These are phyloP conservation scores for Ceratitis capitata DNA, from an alignment of 1,140 invertebrate genomes.

Conservation along the genomic window DNA sequence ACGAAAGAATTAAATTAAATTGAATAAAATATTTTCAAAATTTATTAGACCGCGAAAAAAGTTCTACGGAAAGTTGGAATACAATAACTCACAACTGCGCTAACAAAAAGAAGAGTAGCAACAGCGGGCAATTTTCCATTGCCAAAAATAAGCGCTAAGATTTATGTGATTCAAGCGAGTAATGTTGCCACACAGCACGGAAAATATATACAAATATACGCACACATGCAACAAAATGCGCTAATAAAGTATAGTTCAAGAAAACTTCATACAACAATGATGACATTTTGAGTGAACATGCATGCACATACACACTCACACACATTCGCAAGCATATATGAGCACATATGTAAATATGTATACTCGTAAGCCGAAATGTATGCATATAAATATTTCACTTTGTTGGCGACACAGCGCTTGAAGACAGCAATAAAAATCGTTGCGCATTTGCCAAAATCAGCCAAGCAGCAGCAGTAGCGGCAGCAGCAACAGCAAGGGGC, in stretches of 20 bases:
- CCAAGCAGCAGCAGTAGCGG: neutral
- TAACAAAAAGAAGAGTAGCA: neutral
- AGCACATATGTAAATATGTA: neutral
- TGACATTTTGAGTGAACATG: constrained; percentile 21
- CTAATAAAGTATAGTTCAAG: neutral
- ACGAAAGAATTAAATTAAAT: too few relatives aligned
- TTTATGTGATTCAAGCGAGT: constrained; percentile 8
- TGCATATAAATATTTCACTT: neutral
- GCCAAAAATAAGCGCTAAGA: constrained; percentile 27
- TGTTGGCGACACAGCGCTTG: constrained; percentile 32
- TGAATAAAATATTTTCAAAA: neutral
- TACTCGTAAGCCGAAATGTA: neutral
- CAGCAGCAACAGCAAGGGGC: neutral
- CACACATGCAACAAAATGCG: neutral
- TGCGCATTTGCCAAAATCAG: constrained; percentile 20
- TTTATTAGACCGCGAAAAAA: neutral
- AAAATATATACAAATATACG: neutral
- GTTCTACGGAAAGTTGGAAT: neutral
- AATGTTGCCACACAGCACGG: neutral
- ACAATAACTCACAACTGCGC: neutral
- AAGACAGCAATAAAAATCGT: constrained; percentile 33
- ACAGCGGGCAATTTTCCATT: constrained; percentile 32
- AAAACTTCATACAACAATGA: constrained; percentile 31
- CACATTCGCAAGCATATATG: neutral
- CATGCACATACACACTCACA: neutral